These are phyloP conservation scores for Drosophila subsilvestris DNA, from an alignment of 2,888 invertebrate genomes.

Conservation along the genomic window DNA sequence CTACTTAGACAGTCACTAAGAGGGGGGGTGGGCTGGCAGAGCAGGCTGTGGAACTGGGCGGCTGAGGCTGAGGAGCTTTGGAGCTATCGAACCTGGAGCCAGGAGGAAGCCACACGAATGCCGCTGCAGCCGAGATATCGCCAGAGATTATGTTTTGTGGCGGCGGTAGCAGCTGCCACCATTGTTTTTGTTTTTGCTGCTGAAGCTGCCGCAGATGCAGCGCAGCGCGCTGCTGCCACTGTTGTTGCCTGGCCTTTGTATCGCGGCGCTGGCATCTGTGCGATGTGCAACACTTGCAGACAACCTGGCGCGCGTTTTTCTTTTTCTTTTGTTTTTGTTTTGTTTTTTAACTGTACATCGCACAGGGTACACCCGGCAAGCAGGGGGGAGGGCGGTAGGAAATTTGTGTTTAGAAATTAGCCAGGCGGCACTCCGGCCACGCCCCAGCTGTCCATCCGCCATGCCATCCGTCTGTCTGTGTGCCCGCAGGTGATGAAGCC, in stretches of 20 bases:
- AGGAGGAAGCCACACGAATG: slow-evolving; percentile 76
- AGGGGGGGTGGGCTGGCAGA: slow-evolving; percentile 5
- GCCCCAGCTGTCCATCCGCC: slow-evolving; percentile 45
- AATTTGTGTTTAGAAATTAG: slow-evolving; percentile 79
- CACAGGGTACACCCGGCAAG: background rate
- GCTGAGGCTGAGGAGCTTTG: slow-evolving; percentile 13
- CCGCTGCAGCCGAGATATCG: slow-evolving; percentile 73
- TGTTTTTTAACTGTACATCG: slow-evolving; percentile 47
- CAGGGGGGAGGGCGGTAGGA: slow-evolving; percentile 51
- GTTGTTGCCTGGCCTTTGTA: slow-evolving; percentile 68
- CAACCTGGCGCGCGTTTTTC: slow-evolving; percentile 74
- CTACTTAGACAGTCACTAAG: slow-evolving; percentile 57
- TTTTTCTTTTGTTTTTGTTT: background rate
- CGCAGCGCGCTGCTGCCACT: background rate
- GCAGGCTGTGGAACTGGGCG: slow-evolving; percentile 1
- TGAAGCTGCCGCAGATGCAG: slow-evolving; percentile 25
- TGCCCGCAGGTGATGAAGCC: slow-evolving; percentile 81
- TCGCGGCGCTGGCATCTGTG: slow-evolving; percentile 77
- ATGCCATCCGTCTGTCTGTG: slow-evolving; percentile 53
- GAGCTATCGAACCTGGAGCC: slow-evolving; percentile 34
- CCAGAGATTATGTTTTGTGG: slow-evolving; percentile 79
- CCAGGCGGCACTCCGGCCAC: slow-evolving; percentile 64
- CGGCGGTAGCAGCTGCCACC: slow-evolving; percentile 76
- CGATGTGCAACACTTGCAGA: slow-evolving; percentile 79
- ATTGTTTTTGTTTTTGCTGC: slow-evolving; percentile 71